Evolutionary conservation across 2,888 invertebrate species (phyloP).

Genomic region (Drosophila infuscata): DNA sequence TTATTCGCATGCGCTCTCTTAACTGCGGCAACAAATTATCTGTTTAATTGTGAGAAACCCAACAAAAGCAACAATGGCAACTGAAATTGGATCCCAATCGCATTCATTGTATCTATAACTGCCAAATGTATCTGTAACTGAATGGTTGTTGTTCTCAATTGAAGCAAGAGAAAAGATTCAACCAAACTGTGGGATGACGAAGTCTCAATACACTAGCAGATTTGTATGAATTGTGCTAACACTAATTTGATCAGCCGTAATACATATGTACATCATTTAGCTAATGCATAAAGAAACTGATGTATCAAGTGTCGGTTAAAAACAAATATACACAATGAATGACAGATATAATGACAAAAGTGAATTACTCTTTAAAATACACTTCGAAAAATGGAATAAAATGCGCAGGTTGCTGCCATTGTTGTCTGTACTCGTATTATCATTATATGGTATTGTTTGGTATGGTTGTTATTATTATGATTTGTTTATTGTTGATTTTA

Average conservation of each 20-base stretch:
- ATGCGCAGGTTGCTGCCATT: slow-evolving; percentile 45
- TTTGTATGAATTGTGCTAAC: background rate
- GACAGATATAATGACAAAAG: background rate
- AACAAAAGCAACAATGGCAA: slow-evolving; percentile 37
- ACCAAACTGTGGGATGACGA: background rate
- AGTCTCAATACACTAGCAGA: slow-evolving; percentile 1
- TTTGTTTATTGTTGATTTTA: slow-evolving; percentile 16
- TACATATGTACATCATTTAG: background rate
- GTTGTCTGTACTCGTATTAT: slow-evolving; percentile 22
- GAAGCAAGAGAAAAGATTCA: slow-evolving; percentile 7
- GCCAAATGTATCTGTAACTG: slow-evolving; percentile 26
- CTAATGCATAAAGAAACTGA: background rate
- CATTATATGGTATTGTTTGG: slow-evolving; percentile 18
- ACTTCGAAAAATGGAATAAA: slow-evolving; percentile 19
- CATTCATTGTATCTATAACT: slow-evolving; percentile 28
- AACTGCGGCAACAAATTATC: slow-evolving; percentile 60
- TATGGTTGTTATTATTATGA: slow-evolving; percentile 26
- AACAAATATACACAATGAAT: background rate
- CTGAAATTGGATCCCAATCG: slow-evolving; percentile 37
- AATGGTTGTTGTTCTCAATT: slow-evolving; percentile 23
- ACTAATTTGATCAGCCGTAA: background rate
- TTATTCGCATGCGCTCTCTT: slow-evolving; percentile 60
- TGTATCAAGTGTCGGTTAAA: background rate
- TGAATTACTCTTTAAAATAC: background rate
- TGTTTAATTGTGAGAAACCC: slow-evolving; percentile 76